phyloP scores from a whole-genome alignment of 2,888 invertebrate genomes.

The Tetragonisca angustula region DNA sequence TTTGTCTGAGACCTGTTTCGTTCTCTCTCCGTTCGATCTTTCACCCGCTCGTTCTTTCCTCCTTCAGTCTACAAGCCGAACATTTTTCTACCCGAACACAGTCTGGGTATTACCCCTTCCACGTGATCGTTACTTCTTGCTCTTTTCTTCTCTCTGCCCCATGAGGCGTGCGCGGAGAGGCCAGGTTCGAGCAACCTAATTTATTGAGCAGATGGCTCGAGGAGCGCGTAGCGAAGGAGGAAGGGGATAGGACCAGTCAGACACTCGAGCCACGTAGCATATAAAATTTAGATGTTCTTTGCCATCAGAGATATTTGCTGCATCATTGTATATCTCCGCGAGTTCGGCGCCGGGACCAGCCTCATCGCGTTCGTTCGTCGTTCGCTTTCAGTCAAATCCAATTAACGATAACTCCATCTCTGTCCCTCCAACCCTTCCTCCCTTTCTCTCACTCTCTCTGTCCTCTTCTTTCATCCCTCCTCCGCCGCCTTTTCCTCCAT shows the following conservation, averaged over 20 bases:
- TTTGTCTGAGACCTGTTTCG: slow-evolving; percentile 68
- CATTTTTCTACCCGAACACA: not conserved
- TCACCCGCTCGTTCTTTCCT: slow-evolving; percentile 11
- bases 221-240: slow-evolving; percentile 4
- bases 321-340: slow-evolving; percentile 58
- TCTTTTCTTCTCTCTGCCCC: not conserved
- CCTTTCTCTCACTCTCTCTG: not conserved
- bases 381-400: slow-evolving; percentile 48
- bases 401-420: slow-evolving; percentile 52
- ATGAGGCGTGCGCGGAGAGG: slow-evolving; percentile 54
- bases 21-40: slow-evolving; percentile 32
- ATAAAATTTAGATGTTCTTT: slow-evolving; percentile 65
- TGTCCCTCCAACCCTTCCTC: not conserved
- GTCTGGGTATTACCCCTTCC: slow-evolving; percentile 35
- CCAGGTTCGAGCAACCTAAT: slow-evolving; percentile 59
- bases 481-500: not conserved
- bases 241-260: slow-evolving; percentile 38
- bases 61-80: not conserved
- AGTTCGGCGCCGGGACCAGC: slow-evolving; percentile 21
- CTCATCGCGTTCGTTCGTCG: slow-evolving; percentile 32
- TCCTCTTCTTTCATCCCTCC: not conserved
- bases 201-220: slow-evolving; percentile 62
- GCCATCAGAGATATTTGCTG: slow-evolving; percentile 65
- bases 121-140: not conserved
- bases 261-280: slow-evolving; percentile 55